Evolutionary conservation across 2,113 vertebrate genomes (phyloP).

Genomic region (Neoarius graeffei): DNA sequence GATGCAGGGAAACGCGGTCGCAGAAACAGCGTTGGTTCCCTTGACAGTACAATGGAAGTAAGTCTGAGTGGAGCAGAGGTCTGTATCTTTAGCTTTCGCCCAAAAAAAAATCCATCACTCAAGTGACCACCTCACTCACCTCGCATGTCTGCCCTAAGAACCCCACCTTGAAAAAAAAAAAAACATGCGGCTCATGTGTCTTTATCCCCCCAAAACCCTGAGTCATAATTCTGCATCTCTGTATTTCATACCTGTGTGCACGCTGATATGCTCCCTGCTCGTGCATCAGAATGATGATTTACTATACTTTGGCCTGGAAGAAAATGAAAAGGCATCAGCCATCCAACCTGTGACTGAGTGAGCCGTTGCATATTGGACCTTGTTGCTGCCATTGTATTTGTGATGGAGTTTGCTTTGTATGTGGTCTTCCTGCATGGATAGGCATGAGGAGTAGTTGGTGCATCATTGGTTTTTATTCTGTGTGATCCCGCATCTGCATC

Average conservation of each 20-base stretch:
- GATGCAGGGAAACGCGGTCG: conserved; percentile 89
- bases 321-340: neutral
- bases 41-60: conserved; percentile 97
- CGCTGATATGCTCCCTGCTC: conserved; percentile 34
- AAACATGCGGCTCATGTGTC: conserved; percentile 24
- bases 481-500: conserved; percentile 21
- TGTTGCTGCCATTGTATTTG: neutral
- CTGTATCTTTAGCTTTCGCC: conserved; percentile 59
- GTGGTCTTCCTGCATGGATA: conserved; percentile 30
- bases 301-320: neutral
- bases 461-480: neutral
- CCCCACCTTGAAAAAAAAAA: neutral
- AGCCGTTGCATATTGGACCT: neutral
- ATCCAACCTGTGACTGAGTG: neutral
- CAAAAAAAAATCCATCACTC: conserved; percentile 38
- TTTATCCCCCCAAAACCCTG: conserved; percentile 6
- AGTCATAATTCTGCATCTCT: conserved; percentile 26
- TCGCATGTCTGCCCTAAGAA: conserved; percentile 50
- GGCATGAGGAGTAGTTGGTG: conserved; percentile 15
- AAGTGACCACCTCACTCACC: conserved; percentile 40
- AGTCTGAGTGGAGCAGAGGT: conserved; percentile 71
- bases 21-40: conserved; percentile 91
- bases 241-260: conserved; percentile 37
- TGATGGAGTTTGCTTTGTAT: conserved; percentile 21
- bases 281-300: conserved; percentile 21